These are phyloP conservation scores for Nycteola revayana DNA, from an alignment of 2,888 invertebrate species.

Conservation along the genomic window DNA sequence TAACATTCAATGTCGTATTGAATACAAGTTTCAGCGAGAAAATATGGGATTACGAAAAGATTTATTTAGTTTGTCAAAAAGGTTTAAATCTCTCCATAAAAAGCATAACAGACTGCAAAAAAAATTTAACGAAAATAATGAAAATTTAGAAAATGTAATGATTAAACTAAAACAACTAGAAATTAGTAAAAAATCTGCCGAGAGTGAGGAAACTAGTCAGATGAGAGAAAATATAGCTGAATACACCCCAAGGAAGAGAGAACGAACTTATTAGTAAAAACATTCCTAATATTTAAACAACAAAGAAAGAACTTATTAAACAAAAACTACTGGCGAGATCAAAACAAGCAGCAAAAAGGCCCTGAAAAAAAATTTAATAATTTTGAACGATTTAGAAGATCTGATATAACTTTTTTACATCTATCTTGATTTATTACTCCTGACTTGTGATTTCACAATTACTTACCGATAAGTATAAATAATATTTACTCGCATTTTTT, in stretches of 20 bases:
- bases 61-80: neutral
- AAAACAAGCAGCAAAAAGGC: no score
- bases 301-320: conserved; percentile 6
- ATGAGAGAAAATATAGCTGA: conserved; percentile 8
- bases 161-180: conserved; percentile 8
- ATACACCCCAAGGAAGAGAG: conserved; percentile 13
- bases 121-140: neutral
- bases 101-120: no score
- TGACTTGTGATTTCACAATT: no score
- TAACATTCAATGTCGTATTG: conserved; percentile 10
- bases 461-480: no score
- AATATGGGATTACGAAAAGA: conserved; percentile 7
- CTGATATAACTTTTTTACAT: no score
- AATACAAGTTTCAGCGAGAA: conserved; percentile 11
- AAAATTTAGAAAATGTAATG: conserved; percentile 1
- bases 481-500: no score
- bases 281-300: conserved; percentile 9
- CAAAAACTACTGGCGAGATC: conserved; percentile 6
- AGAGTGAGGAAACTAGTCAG: conserved; percentile 9
- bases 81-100: neutral
- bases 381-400: no score
- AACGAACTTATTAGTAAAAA: conserved; percentile 11
- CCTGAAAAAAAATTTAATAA: no score
- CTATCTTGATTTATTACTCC: no score
- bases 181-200: conserved; percentile 6